Evolutionary conservation across 2,797 vertebrate genomes (phyloP), one percentile per base, ranked within the genome.

Genomic region (Lagocephalus sceleratus): DNA sequence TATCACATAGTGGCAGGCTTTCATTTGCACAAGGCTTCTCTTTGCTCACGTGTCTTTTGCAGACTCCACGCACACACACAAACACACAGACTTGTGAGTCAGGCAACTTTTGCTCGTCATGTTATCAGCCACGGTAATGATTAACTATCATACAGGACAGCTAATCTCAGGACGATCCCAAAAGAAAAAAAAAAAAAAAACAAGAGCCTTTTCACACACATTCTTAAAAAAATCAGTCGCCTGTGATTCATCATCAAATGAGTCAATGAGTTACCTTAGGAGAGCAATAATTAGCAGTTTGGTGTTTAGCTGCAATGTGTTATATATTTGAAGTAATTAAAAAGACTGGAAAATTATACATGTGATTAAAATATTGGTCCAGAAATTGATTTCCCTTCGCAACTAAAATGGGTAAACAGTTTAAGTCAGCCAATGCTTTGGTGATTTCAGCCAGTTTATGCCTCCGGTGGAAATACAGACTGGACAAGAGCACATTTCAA

Each of bases 111-210:
- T 6, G 5, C 20, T 21, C 54, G 39, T 72, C 20, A 35, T 54
- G 56, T 80, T 82, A 76, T 70, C 59, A 57, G 51, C 51, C 11
- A n/a, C 69, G 15, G 17, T 79, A 90, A 90, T 89, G 63, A 89
- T 90, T 90, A 87, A 88, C 84, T 47, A 8, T 6, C n/a, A 39
- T 21, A 47, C 35, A 58, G 56, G 26, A n/a, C 16, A 20, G n/a
- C 17, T 20, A 20, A 11, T 61, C 47, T 48, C 9, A 6, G 15
- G 17, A 50, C n/a, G 11, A 48, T 69, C 56, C 9, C 6, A 43
- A 22, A 52, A 50, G 39, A 3, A 15, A 11, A 21, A 42, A 61
- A n/a, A 42, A 35, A 35, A 35, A 35, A 35, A 35, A 7, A 35
- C 6, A 35, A 35, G 32, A 50, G n/a, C n/a, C 26, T 40, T 25